phyloP scores from a whole-genome alignment of 1,140 invertebrate genomes.

The Ctenoplectra terminalis region DNA sequence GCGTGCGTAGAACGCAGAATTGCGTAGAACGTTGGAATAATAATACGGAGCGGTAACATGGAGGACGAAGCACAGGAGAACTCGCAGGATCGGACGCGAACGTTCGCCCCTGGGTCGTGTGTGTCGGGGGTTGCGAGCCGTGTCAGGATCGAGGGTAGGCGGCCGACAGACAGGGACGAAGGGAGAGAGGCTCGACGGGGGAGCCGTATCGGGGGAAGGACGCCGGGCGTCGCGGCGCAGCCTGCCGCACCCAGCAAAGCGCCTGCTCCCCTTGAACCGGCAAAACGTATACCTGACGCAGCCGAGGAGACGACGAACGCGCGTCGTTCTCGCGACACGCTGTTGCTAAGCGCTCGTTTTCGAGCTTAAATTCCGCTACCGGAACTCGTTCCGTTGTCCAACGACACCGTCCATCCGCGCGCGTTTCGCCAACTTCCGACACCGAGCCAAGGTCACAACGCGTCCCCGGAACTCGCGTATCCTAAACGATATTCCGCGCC shows the following conservation, averaged over 20 bases:
- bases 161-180: slow-evolving; percentile 12
- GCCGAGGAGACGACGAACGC: slow-evolving; percentile 52
- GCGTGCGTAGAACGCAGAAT: background rate
- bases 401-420: slow-evolving; percentile 11
- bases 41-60: background rate
- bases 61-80: background rate
- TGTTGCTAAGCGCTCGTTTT: slow-evolving; percentile 73
- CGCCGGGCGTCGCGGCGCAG: slow-evolving; percentile 77
- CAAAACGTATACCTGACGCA: slow-evolving; percentile 66
- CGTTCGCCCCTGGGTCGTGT: slow-evolving; percentile 42
- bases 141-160: slow-evolving; percentile 50
- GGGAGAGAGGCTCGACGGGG: slow-evolving; percentile 31
- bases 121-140: slow-evolving; percentile 28
- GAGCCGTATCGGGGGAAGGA: slow-evolving; percentile 50
- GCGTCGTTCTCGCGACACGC: slow-evolving; percentile 60
- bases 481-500: background rate
- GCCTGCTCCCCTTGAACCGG: slow-evolving; percentile 73
- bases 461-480: background rate
- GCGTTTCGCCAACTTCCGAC: slow-evolving; percentile 8
- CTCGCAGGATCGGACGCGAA: slow-evolving; percentile 30
- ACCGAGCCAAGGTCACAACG: slow-evolving; percentile 48
- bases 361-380: slow-evolving; percentile 36
- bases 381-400: background rate
- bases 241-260: slow-evolving; percentile 79
- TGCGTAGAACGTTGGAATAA: background rate